Conservation (phyloP, 2,888 invertebrate genomes). For the Quadriops clusia region DNA sequence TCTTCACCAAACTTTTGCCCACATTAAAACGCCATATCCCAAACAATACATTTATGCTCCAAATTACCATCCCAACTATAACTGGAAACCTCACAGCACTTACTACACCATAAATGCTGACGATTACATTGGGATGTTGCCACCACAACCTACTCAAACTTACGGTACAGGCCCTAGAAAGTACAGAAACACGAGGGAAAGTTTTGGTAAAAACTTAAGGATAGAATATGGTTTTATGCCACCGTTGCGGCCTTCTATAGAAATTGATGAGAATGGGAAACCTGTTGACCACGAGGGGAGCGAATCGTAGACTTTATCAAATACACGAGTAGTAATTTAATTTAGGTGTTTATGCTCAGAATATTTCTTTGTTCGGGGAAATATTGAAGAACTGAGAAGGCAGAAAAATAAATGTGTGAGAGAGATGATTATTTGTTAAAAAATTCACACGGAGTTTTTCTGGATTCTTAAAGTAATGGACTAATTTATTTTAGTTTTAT, state of each 20-base stretch:
- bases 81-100: constrained; percentile 5
- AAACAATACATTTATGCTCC: constrained; percentile 14
- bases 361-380: too few relatives aligned
- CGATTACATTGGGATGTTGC: constrained; percentile 41
- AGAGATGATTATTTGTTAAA: too few relatives aligned
- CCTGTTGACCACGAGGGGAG: constrained; percentile 39
- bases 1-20: constrained; percentile 8
- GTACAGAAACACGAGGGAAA: constrained; percentile 32
- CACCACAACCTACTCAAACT: constrained; percentile 31
- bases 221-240: constrained; percentile 77
- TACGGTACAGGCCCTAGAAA: constrained; percentile 17
- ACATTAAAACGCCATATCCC: constrained; percentile 9
- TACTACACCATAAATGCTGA: constrained; percentile 20
- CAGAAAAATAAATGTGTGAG: too few relatives aligned
- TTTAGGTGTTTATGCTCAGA: too few relatives aligned
- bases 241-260: constrained; percentile 66
- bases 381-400: too few relatives aligned
- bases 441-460: too few relatives aligned
- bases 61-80: constrained; percentile 13
- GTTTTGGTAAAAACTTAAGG: constrained; percentile 51
- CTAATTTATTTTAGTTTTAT: too few relatives aligned
- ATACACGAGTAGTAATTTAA: too few relatives aligned
- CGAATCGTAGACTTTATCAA: not conserved
- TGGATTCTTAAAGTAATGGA: too few relatives aligned
- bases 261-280: constrained; percentile 62